These are phyloP conservation scores for Entosphenus tridentatus DNA, from an alignment of 2,113 vertebrate genomes.

Conservation along the genomic window DNA sequence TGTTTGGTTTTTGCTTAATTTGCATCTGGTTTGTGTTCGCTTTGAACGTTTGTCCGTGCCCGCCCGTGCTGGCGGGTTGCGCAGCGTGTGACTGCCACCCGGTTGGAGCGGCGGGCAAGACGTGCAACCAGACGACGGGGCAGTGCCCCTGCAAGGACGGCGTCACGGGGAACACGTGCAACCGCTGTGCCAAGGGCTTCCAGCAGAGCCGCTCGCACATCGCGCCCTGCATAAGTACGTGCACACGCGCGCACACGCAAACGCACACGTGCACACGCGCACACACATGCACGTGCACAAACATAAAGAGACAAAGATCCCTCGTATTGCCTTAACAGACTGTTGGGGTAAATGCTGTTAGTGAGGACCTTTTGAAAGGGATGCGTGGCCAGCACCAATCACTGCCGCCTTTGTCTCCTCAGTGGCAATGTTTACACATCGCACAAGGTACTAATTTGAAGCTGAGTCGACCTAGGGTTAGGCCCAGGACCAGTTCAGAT, in stretches of 20 bases:
- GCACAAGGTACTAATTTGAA: too few relatives aligned
- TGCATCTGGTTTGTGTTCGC: too few relatives aligned
- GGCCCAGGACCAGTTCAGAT: too few relatives aligned
- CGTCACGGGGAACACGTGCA: slow-evolving; percentile 93
- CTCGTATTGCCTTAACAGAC: not conserved
- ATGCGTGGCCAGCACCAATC: too few relatives aligned
- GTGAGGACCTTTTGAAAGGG: too few relatives aligned
- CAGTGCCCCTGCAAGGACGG: slow-evolving; percentile 98
- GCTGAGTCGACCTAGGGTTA: too few relatives aligned
- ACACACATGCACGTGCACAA: not conserved
- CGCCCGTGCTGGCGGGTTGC: not conserved
- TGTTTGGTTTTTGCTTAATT: too few relatives aligned
- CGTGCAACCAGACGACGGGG: slow-evolving; percentile 97
- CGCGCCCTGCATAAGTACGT: slow-evolving; percentile 94
- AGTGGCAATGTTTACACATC: too few relatives aligned
- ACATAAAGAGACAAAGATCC: not conserved
- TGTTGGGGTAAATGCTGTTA: too few relatives aligned
- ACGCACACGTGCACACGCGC: not conserved
- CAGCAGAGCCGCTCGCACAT: slow-evolving; percentile 98
- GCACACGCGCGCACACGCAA: not conserved
- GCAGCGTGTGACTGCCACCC: slow-evolving; percentile 97
- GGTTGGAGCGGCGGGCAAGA: slow-evolving; percentile 91
- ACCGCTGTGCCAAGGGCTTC: slow-evolving; percentile 95
- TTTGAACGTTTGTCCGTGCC: too few relatives aligned
- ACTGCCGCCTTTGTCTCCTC: too few relatives aligned